Evolutionary conservation across 2,113 vertebrate genomes (phyloP).

Genomic region (Poeciliopsis turrubarensis): DNA sequence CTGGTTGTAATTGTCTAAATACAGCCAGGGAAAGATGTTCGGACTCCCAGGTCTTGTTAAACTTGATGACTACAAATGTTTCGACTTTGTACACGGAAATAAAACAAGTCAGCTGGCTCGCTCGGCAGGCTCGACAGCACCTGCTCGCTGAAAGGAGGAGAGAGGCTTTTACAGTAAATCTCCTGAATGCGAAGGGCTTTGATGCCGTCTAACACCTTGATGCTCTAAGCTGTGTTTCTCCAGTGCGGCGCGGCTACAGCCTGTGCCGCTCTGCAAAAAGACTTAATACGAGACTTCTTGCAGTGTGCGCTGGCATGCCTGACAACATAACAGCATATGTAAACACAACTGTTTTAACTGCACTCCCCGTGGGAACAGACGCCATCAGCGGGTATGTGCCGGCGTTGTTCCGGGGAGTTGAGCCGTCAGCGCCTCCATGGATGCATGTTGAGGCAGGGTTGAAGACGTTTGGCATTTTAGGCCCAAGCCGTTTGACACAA

Average conservation of each 20-base stretch:
- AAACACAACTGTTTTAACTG: constrained; percentile 56
- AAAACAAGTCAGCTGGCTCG: constrained; percentile 19
- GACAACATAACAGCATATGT: constrained; percentile 37
- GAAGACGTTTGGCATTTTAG: constrained; percentile 42
- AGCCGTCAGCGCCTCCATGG: constrained; percentile 35
- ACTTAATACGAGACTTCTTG: constrained; percentile 47
- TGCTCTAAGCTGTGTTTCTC: constrained; percentile 41
- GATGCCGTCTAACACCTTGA: constrained; percentile 56
- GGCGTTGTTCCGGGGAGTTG: constrained; percentile 30
- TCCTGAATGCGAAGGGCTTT: constrained; percentile 49
- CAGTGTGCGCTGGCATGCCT: constrained; percentile 29
- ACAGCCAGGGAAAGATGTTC: not conserved
- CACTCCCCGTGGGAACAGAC: constrained; percentile 54
- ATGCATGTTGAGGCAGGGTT: constrained; percentile 32
- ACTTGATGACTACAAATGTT: constrained; percentile 22
- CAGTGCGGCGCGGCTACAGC: constrained; percentile 31
- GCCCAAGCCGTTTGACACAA: constrained; percentile 13
- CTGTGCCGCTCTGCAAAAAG: constrained; percentile 43
- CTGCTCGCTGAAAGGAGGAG: constrained; percentile 32
- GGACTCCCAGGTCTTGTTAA: constrained; percentile 7
- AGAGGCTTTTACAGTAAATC: constrained; percentile 59
- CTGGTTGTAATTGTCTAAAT: not conserved
- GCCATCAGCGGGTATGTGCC: constrained; percentile 36
- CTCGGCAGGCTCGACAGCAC: constrained; percentile 38
- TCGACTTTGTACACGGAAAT: constrained; percentile 13